phyloP scores from a whole-genome alignment of 2,888 invertebrate genomes.

The Nowickia ferox region DNA sequence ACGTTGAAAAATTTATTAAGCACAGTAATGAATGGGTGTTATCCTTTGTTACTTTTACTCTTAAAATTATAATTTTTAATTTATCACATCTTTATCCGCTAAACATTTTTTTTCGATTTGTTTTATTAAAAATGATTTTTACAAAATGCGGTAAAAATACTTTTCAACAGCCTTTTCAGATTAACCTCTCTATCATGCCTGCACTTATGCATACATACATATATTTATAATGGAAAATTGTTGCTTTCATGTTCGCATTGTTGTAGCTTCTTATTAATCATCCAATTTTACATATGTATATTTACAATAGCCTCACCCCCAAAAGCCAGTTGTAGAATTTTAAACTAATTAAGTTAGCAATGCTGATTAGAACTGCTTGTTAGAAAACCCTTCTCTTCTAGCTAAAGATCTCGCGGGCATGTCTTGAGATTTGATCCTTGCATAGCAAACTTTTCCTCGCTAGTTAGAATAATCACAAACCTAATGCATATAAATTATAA shows the following conservation, averaged over 20 bases:
- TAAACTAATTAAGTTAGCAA: neutral
- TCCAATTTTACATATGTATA: neutral
- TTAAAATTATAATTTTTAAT: no score
- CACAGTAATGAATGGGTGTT: no score
- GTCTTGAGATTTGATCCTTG: no score
- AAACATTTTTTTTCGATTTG: no score
- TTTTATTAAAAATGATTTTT: no score
- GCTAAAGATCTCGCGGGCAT: no score
- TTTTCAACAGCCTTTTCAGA: neutral
- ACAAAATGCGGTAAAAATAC: neutral
- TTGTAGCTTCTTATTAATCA: conserved; percentile 7
- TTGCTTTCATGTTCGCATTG: conserved; percentile 14
- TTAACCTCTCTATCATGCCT: neutral
- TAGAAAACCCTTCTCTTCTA: neutral
- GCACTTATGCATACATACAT: conserved; percentile 24
- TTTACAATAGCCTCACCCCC: neutral
- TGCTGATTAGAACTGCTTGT: neutral
- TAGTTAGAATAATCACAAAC: neutral
- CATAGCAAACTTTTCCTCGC: neutral
- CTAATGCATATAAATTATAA: conserved; percentile 43
- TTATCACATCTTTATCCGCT: no score
- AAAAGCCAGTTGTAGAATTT: neutral
- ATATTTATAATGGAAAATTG: conserved; percentile 50
- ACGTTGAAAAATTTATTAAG: no score
- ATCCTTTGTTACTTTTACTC: no score